Evolutionary conservation across 1,140 invertebrate species (phyloP).

Genomic region (Caerostris extrusa): DNA sequence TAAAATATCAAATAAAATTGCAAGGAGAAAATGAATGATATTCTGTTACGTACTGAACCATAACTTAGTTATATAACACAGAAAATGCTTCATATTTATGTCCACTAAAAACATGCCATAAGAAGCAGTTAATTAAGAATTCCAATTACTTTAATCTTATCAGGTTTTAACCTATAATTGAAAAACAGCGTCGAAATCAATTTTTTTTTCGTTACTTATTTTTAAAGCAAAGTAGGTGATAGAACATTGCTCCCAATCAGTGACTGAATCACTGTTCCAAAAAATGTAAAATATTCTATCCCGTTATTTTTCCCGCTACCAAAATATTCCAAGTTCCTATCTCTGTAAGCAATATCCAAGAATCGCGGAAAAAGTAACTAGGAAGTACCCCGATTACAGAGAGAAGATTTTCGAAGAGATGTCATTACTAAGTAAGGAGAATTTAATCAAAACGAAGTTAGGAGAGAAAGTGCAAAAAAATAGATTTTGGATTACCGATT

Average conservation of each 20-base stretch:
- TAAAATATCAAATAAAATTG: too few species aligned
- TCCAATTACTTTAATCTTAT: too few species aligned
- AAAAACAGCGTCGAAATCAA: too few species aligned
- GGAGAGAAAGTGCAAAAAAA: slow-evolving; percentile 18
- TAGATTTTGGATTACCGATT: neutral
- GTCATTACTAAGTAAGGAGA: slow-evolving; percentile 39
- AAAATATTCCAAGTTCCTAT: neutral
- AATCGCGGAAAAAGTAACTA: neutral
- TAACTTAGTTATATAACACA: too few species aligned
- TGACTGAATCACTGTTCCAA: neutral
- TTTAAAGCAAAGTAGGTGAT: neutral
- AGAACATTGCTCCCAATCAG: neutral
- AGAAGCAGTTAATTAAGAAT: too few species aligned
- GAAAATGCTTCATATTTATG: too few species aligned
- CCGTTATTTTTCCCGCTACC: neutral
- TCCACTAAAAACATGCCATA: too few species aligned
- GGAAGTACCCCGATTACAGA: neutral
- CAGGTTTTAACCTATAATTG: too few species aligned
- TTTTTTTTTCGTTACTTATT: too few species aligned
- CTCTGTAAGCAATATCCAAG: neutral
- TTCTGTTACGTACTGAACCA: too few species aligned
- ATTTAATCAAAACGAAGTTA: slow-evolving; percentile 47
- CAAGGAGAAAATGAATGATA: too few species aligned
- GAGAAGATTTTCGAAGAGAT: neutral
- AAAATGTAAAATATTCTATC: neutral